Evolutionary conservation across 2,113 vertebrate genomes (phyloP), one percentile per base, ranked within the genome.

Genomic region (Nansenia antarctica): DNA sequence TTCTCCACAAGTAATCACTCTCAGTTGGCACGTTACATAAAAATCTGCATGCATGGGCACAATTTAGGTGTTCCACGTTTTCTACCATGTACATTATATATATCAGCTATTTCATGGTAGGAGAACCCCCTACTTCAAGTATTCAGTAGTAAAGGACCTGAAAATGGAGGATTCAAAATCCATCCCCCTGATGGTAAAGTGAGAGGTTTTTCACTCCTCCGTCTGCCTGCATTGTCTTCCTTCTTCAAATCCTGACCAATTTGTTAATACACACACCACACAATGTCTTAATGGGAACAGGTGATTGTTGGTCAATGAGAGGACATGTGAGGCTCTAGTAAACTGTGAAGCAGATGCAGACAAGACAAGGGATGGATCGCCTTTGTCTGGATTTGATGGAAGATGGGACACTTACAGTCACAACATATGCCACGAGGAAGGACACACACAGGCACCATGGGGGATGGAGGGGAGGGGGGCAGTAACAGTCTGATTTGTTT

Each of bases 41-140:
- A 91, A 85, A 70, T 82, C 72, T 69, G 78, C 82, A 88, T 86
- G 87, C 84, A 86, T 82, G 85, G 76, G 78, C 82, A 88, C 77
- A 69, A 77, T 76, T 85, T 32, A 86, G 77, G 77, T 81, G 71
- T 80, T 82, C 81, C 74, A 80, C 74, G 76, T 85, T 71, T 72
- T 86, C 78, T 79, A 76, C 82, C 83, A 80, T 84, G 73, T 85
- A 81, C 79, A 85, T 87, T 62, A 85, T 80, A 81, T 71, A 79
- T 66, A 30, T 15, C 57, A 70, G 78, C 67, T 86, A 72, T 87
- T 69, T 86, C 79, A 81, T 78, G 84, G 87, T 85, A 91, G 90
- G 88, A 90, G 85, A 86, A 79, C 63, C 71, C 75, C 81, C 88
- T 90, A 87, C 91, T 92, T 93, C 90, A 92, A 93, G 91, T 93